Evolutionary conservation across 1,140 invertebrate species (phyloP), one percentile per base, ranked within the genome.

Genomic region (Propsilocerus akamusi): DNA sequence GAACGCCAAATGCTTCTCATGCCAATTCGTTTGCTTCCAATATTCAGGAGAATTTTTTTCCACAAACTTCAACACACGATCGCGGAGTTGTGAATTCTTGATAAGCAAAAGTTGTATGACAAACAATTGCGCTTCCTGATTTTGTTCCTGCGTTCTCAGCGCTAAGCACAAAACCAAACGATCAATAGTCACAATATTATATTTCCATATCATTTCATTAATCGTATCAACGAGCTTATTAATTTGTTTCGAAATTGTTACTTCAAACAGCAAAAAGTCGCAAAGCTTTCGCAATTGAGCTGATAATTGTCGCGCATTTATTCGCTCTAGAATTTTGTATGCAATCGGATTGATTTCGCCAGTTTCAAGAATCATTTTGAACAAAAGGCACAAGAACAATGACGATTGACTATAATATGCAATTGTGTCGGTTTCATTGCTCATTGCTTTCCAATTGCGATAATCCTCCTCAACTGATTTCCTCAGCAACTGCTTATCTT

Each of bases 21-120:
- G 90, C 83, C 92, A 96, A 64, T 93, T 92, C n/a, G 79, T 89
- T 59, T 95, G 90, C 58, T 91, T 89, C 92, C 92, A 97, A 66
- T 97, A 85, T 62, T 90, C 86, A 0, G 86, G 85, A 2, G 86
- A 87, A 63, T 91, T 90, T 58, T 96, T 91, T 62, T 87, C 88
- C 0, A 95, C 88, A 68, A 97, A 96, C 56, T 97, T 92, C 54
- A 83, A 78, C 0, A 96, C 86, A 49, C 89, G 71, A 59, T 84
- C 92, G n/a, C 89, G 76, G 52, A 97, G 83, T 57, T 97, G 91
- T 0, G 78, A 76, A 0, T 86, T 80, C 62, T 93, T 91, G 0
- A 96, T 67, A 10, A 95, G 62, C 12, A 97, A 67, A 52, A 94
- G 66, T 59, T 96, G 90, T 52, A 97, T 96, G 46, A 97, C 93